These are phyloP conservation scores for Streptopelia turtur DNA, from an alignment of 2,797 vertebrate species.

Conservation along the genomic window DNA sequence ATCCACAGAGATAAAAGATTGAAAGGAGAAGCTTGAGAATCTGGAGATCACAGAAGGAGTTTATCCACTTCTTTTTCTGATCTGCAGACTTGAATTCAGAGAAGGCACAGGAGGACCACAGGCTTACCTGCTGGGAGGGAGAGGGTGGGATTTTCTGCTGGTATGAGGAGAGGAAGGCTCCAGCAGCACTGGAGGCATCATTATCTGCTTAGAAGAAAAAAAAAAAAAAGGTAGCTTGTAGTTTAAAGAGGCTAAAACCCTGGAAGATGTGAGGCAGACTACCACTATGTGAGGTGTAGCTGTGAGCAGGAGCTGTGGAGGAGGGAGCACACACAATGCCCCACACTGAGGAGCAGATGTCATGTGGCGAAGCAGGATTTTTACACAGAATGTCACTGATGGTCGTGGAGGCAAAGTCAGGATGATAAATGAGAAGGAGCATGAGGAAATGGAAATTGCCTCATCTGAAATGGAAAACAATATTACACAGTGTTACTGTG, in stretches of 20 bases:
- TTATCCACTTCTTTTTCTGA: not conserved
- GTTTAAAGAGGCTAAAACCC: not conserved
- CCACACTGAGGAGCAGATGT: not conserved
- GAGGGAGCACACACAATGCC: not conserved
- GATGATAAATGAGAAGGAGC: not conserved
- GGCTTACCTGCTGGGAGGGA: not conserved
- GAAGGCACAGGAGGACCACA: not conserved
- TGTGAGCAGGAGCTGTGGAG: not conserved
- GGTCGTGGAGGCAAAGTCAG: not conserved
- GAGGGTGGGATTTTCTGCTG: not conserved
- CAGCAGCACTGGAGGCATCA: not conserved
- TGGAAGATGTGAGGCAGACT: not conserved
- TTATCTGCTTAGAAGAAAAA: not conserved
- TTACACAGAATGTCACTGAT: not conserved
- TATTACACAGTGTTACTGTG: not conserved
- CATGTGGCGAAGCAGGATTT: not conserved
- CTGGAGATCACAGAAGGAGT: not conserved
- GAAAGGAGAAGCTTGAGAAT: not conserved
- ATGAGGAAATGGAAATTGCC: not conserved
- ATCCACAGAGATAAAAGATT: not conserved
- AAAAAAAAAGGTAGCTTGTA: not conserved
- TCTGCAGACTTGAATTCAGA: not conserved
- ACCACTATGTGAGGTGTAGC: not conserved
- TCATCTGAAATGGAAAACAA: not conserved
- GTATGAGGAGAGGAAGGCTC: not conserved